Percentiles rank a stretch among this genome's conserved stretches.
Conservation (phyloP, 2,888 invertebrate species). For the Polydrusus cervinus region DNA sequence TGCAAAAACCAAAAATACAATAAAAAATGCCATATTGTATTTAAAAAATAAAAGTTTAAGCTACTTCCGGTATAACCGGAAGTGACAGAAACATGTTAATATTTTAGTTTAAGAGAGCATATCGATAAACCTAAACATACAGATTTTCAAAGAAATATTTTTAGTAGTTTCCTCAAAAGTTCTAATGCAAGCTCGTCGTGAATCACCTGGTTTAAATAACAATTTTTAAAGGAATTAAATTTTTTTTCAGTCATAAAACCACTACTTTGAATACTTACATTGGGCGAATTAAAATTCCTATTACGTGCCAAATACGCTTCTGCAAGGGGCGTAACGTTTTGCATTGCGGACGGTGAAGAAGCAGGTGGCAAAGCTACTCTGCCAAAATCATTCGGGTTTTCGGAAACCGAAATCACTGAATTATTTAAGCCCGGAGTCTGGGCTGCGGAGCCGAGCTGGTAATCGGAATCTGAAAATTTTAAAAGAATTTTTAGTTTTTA, state of each 20-base stretch:
- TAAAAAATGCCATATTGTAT: too few relatives aligned
- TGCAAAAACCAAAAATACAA: too few relatives aligned
- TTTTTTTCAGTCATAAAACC: too few relatives aligned
- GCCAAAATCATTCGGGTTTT: constrained; percentile 36
- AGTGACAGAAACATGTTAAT: too few relatives aligned
- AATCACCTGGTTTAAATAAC: too few relatives aligned
- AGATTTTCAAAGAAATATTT: too few relatives aligned
- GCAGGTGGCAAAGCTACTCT: constrained; percentile 36
- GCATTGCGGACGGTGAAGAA: constrained; percentile 32
- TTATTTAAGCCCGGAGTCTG: constrained; percentile 77
- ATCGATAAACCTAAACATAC: too few relatives aligned
- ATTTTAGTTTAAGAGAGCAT: too few relatives aligned
- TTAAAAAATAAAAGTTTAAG: too few relatives aligned
- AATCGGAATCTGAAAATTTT: constrained; percentile 79
- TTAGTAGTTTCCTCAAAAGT: too few relatives aligned
- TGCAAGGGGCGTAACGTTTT: constrained; percentile 65
- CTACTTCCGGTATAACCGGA: too few relatives aligned
- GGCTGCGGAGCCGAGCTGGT: constrained; percentile 81
- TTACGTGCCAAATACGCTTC: constrained; percentile 70
- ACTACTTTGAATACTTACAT: constrained; percentile 64
- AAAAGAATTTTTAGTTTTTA: constrained; percentile 25
- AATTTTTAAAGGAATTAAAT: neutral
- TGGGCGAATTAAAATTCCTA: constrained; percentile 67
- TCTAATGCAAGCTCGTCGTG: too few relatives aligned
- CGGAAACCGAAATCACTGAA: constrained; percentile 65